Base-by-base conservation (phyloP, 2,888 invertebrate genomes). In the Antheraea yamamai region DNA sequence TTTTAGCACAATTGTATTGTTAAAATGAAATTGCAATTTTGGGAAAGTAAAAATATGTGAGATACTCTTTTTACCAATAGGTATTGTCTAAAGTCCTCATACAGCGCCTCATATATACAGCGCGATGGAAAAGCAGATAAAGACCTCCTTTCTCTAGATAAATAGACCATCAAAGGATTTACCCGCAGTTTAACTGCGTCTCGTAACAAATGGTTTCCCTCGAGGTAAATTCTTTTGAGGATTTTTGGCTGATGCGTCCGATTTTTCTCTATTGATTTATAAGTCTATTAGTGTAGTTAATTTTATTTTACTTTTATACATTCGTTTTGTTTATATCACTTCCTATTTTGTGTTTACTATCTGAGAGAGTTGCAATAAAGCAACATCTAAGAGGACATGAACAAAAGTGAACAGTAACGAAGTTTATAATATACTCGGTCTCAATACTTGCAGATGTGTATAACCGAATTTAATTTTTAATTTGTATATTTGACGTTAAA, bases 141-240 rank as follows among this genome's bases (percentile, higher is more conserved):
- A 70, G 70, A 70, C 70, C 35, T 39, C n/a, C 70, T 39, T 70
- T n/a, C 39, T 70, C 70, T 39, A 70, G 70, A 70, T 70, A 70
- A 70, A 70, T 70, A 70, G 39, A 70, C 39, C 70, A 39, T 70
- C 70, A 70, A 39, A 70, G 39, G n/a, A 39, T 39, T 39, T 39
- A 35, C 39, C 70, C 70, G 39, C 70, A 39, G 70, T 70, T 70
- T 70, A 70, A 70, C 39, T 39, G 18, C 70, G 70, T 26, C 39
- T 70, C 12, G 70, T 39, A 70, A 39, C n/a, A 70, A 70, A 70
- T 39, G 70, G 70, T 26, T 70, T 70, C 70, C 39, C 35, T 70
- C 14, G 39, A 39, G 39, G 70, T 39, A 70, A 70, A n/a, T 70
- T 4, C n/a, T n/a, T 70, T 39, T 10, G 35, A 16, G 39, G 39